Evolutionary conservation across 2,797 vertebrate genomes (phyloP), one percentile per base, ranked within the genome.

Genomic region (Poecilia wingei): DNA sequence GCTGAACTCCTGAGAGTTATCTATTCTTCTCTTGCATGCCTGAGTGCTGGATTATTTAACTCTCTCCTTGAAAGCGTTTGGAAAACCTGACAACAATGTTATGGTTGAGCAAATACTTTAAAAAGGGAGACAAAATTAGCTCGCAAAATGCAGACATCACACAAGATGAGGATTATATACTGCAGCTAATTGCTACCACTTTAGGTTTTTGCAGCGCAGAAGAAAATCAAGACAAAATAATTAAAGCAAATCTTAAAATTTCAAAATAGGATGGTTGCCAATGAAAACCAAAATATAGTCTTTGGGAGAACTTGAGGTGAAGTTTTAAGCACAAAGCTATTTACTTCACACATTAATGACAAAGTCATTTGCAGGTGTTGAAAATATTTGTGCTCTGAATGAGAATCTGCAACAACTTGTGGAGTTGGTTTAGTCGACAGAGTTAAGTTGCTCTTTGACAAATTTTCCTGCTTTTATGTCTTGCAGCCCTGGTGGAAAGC

Each of bases 401-500:
- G 59, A 61, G 16, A 33, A 33, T 61, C 31, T 1, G 59, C 31
- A 33, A 39, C 33, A 39, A 59, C n/a, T 55, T 55, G 53, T 59
- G 12, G n/a, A 20, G 33, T 36, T 66, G 18, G 3, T 36, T 36
- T 66, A 6, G 12, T 70, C 10, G 0, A 69, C 43, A 16, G 18
- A 45, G 25, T 31, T 49, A 46, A 20, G 41, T 78, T 25, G 31
- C 6, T 39, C 16, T 25, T 51, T 71, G 68, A 31, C 13, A n/a
- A n/a, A 71, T 46, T 31, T 31, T 45, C 4, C 31, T 41, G 12
- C 6, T 43, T 61, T 16, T 75, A 2, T 68, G 33, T 39, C 6
- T 70, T 74, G 31, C 87, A 86, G 84, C 64, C 0, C 76, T 93
- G 79, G 82, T 84, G 53, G 75, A 91, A 84, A 89, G 84, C 80